Evolutionary conservation across 1,140 invertebrate species (phyloP).

Genomic region (Aricia agestis): DNA sequence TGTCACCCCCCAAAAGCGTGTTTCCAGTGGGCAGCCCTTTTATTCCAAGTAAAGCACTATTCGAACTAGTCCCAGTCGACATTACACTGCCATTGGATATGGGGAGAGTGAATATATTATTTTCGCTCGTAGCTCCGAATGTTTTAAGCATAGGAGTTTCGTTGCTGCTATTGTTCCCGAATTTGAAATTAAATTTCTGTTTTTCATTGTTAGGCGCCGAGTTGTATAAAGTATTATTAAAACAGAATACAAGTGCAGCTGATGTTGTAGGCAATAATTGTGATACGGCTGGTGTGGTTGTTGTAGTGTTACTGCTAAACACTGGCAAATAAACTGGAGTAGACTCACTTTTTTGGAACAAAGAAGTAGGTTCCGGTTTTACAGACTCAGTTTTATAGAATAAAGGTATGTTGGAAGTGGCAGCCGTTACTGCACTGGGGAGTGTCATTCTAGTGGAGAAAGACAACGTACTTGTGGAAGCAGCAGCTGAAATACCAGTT

Average conservation of each 20-base stretch:
- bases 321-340: slow-evolving; percentile 25
- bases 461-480: slow-evolving; percentile 27
- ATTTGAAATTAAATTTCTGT: slow-evolving; percentile 51
- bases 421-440: slow-evolving; percentile 10
- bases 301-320: slow-evolving; percentile 35
- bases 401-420: slow-evolving; percentile 27
- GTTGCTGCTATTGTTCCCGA: slow-evolving; percentile 30
- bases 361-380: slow-evolving; percentile 22
- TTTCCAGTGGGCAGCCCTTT: slow-evolving; percentile 30
- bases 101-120: slow-evolving; percentile 38
- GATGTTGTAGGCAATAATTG: slow-evolving; percentile 22
- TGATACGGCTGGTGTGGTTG: slow-evolving; percentile 26
- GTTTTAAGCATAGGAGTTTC: slow-evolving; percentile 36
- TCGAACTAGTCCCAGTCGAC: slow-evolving; percentile 20
- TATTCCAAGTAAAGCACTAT: slow-evolving; percentile 20
- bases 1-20: slow-evolving; percentile 24
- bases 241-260: slow-evolving; percentile 45
- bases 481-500: background rate
- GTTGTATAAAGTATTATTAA: slow-evolving; percentile 27
- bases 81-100: slow-evolving; percentile 30
- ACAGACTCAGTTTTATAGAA: slow-evolving; percentile 31
- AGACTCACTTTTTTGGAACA: slow-evolving; percentile 39
- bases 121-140: slow-evolving; percentile 36
- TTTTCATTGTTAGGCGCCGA: slow-evolving; percentile 33
- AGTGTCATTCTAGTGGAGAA: slow-evolving; percentile 26